These are phyloP conservation scores for Andrena marginata DNA, from an alignment of 2,888 invertebrate genomes.

Conservation along the genomic window DNA sequence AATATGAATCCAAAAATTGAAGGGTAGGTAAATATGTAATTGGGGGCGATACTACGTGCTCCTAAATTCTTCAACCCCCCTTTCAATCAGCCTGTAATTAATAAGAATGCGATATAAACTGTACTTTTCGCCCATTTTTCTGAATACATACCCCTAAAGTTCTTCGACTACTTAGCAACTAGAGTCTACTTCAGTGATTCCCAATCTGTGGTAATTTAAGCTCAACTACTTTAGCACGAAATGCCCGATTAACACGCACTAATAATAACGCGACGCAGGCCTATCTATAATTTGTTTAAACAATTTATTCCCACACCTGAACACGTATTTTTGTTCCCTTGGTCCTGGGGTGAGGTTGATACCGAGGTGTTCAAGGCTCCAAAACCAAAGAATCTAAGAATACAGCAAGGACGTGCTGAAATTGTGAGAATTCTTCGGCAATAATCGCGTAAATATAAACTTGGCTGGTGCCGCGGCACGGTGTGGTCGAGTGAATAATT, in stretches of 20 bases:
- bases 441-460: conserved; percentile 77
- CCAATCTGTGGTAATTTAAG: too few relatives aligned
- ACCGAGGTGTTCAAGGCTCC: conserved; percentile 50
- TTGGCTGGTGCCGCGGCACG: conserved; percentile 63
- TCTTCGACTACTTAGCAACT: too few relatives aligned
- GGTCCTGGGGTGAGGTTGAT: conserved; percentile 38
- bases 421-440: conserved; percentile 64
- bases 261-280: background rate
- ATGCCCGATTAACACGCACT: background rate
- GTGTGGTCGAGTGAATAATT: conserved; percentile 47
- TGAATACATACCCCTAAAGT: too few relatives aligned
- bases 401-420: conserved; percentile 61
- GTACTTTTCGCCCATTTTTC: too few relatives aligned
- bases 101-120: too few relatives aligned
- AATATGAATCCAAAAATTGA: too few relatives aligned
- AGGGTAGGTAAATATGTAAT: too few relatives aligned
- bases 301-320: conserved; percentile 20
- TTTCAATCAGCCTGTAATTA: too few relatives aligned
- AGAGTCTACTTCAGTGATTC: too few relatives aligned
- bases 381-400: conserved; percentile 64
- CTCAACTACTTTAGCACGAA: too few relatives aligned
- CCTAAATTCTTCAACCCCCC: too few relatives aligned
- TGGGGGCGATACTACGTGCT: too few relatives aligned
- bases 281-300: conserved; percentile 1
- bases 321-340: conserved; percentile 37